Conservation (phyloP, 2,888 invertebrate genomes). For the Aradus depressus region DNA sequence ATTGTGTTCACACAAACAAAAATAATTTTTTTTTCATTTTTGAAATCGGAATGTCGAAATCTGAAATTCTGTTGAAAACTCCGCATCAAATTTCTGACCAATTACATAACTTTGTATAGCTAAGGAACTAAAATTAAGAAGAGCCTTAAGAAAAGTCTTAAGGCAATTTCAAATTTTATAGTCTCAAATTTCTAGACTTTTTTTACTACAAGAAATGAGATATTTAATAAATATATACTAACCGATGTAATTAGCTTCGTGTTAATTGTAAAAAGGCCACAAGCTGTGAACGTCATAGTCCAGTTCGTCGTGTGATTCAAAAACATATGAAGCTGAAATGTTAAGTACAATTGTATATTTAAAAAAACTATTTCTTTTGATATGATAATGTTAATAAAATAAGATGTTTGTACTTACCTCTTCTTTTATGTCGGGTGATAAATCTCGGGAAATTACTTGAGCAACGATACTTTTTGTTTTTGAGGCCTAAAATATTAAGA, state of each 20-base stretch:
- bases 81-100: too few relatives aligned
- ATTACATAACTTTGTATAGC: too few relatives aligned
- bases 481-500: slow-evolving; percentile 20
- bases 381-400: background rate
- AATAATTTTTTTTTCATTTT: background rate
- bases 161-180: too few relatives aligned
- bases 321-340: slow-evolving; percentile 33
- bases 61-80: too few relatives aligned
- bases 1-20: background rate
- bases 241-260: slow-evolving; percentile 34
- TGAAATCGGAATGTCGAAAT: too few relatives aligned
- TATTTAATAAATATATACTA: slow-evolving; percentile 20
- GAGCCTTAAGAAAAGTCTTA: background rate
- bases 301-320: slow-evolving; percentile 33
- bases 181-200: background rate
- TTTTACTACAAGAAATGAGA: background rate
- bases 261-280: slow-evolving; percentile 34
- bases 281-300: slow-evolving; percentile 33
- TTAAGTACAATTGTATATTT: background rate
- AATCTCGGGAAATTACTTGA: slow-evolving; percentile 22
- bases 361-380: background rate
- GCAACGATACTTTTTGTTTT: slow-evolving; percentile 26
- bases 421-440: slow-evolving; percentile 25
- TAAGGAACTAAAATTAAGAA: background rate
- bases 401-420: slow-evolving; percentile 24